phyloP scores from a whole-genome alignment of 1,140 invertebrate species.

The Bradysia coprophila region DNA sequence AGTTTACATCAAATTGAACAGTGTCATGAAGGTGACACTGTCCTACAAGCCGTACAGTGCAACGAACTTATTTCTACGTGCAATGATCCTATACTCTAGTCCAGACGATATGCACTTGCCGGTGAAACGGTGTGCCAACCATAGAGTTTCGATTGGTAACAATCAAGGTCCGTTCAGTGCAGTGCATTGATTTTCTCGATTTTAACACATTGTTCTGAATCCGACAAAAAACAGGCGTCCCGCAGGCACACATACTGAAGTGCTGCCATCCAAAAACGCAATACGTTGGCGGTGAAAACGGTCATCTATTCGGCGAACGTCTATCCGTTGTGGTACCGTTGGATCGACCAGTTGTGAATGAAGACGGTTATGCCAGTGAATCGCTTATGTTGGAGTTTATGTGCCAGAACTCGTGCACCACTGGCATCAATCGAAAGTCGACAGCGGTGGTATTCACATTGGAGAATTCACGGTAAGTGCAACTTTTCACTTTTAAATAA shows the following conservation, averaged over 20 bases:
- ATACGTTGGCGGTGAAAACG: not conserved
- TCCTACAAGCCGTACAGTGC: not conserved
- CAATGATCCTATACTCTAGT: not conserved
- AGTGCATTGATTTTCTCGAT: too few relatives aligned
- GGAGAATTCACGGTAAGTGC: not conserved
- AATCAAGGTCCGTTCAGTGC: too few relatives aligned
- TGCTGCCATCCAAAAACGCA: not conserved
- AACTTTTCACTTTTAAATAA: too few relatives aligned
- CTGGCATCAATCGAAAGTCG: not conserved
- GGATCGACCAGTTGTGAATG: not conserved
- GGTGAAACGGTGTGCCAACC: not conserved
- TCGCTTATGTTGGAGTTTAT: not conserved
- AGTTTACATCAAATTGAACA: not conserved
- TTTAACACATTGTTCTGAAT: not conserved
- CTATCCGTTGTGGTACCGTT: not conserved
- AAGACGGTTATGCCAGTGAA: not conserved
- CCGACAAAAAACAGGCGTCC: too few relatives aligned
- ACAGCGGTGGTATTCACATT: not conserved
- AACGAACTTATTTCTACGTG: not conserved
- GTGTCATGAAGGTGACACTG: not conserved
- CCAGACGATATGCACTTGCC: not conserved
- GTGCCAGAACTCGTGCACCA: not conserved
- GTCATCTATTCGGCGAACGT: not conserved
- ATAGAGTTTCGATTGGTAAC: not conserved
- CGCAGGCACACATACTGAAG: not conserved